A percentile compares a stretch with the other conserved stretches of the same genome.
phyloP scores from a whole-genome alignment of 2,888 invertebrate species.

The Pilophorus perplexus region DNA sequence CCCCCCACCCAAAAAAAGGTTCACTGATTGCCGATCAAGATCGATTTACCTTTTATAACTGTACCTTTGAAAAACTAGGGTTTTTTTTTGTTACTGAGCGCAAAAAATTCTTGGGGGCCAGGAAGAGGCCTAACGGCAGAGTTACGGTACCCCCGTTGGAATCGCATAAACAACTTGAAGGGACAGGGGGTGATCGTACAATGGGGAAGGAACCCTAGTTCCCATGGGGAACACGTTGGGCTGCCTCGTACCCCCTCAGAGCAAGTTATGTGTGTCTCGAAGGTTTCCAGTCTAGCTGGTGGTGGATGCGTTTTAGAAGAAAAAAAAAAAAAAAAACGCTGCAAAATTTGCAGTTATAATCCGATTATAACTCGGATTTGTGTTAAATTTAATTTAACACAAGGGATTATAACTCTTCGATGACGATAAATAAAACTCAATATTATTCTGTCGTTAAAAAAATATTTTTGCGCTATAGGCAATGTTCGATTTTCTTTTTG shows the following conservation, averaged over 20 bases:
- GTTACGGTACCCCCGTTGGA: constrained; percentile 26
- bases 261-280: neutral
- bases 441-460: too few species aligned
- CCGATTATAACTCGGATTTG: too few species aligned
- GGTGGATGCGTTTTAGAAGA: too few species aligned
- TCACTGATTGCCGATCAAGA: neutral
- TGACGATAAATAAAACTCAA: too few species aligned
- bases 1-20: too few species aligned
- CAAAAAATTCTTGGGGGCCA: constrained; percentile 6
- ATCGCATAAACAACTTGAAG: constrained; percentile 29
- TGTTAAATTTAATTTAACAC: too few species aligned
- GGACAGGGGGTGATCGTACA: constrained; percentile 7
- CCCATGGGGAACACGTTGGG: constrained; percentile 15
- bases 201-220: constrained; percentile 13
- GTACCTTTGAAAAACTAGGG: neutral
- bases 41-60: constrained; percentile 2
- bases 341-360: too few species aligned
- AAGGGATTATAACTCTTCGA: too few species aligned
- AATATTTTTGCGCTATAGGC: too few species aligned
- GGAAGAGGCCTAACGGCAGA: constrained; percentile 20
- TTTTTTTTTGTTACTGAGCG: neutral
- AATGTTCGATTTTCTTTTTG: too few species aligned
- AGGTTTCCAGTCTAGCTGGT: too few species aligned
- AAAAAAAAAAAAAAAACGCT: too few species aligned
- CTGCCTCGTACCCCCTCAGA: neutral